Percentiles rank a stretch among this genome's conserved stretches.
phyloP scores from a whole-genome alignment of 1,140 invertebrate genomes.

The Macrotrachela quadricornifera region DNA sequence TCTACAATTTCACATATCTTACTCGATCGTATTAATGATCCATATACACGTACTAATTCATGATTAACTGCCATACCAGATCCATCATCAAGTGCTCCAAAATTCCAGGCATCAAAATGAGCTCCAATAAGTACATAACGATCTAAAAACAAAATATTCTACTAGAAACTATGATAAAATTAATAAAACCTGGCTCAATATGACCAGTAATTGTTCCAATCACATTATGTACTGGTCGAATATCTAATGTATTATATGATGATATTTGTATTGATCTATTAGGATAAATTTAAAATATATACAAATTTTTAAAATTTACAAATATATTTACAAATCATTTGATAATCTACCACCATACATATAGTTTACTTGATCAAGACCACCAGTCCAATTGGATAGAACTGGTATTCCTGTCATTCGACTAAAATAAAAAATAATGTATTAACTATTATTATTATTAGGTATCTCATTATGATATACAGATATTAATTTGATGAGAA shows the following conservation, averaged over 20 bases:
- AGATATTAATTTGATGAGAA: no score
- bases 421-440: no score
- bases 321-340: constrained; percentile 5
- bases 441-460: no score
- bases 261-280: constrained; percentile 15
- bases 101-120: constrained; percentile 39
- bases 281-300: background rate
- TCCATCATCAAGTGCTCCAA: constrained; percentile 35
- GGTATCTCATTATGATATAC: no score
- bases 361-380: constrained; percentile 29
- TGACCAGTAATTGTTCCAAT: constrained; percentile 31
- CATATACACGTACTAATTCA: constrained; percentile 34
- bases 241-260: constrained; percentile 12
- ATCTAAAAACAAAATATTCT: constrained; percentile 16
- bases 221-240: constrained; percentile 28
- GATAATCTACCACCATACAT: constrained; percentile 30
- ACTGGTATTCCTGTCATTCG: no score
- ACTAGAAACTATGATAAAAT: no score
- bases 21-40: constrained; percentile 21
- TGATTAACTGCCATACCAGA: constrained; percentile 33
- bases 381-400: constrained; percentile 26
- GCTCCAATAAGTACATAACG: constrained; percentile 39
- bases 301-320: no score
- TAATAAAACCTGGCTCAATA: constrained; percentile 29
- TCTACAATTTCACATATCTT: background rate